Evolutionary conservation across 2,888 invertebrate genomes (phyloP).

Genomic region (Schizaphis graminum): DNA sequence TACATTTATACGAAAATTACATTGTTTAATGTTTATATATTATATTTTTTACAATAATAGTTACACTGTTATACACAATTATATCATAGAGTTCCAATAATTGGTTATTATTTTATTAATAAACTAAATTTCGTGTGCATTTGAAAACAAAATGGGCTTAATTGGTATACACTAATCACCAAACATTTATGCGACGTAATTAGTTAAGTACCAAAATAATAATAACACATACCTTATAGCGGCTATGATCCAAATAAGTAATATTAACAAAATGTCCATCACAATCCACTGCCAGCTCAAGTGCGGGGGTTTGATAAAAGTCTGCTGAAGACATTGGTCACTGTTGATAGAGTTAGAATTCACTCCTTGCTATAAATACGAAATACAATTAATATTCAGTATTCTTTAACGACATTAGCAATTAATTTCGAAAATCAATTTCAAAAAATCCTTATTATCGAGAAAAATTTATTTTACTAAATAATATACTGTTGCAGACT

Average conservation of each 20-base stretch:
- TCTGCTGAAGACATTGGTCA: conserved; percentile 63
- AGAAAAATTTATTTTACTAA: neutral
- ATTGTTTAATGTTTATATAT: too few relatives aligned
- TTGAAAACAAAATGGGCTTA: neutral
- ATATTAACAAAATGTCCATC: conserved; percentile 54
- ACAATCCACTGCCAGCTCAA: conserved; percentile 60
- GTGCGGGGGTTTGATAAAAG: conserved; percentile 55
- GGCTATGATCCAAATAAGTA: conserved; percentile 52
- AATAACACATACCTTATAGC: conserved; percentile 32
- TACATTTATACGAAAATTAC: too few relatives aligned
- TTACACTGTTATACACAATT: neutral
- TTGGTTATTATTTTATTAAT: neutral
- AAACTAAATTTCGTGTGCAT: neutral
- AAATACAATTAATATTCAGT: neutral
- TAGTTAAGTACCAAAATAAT: neutral
- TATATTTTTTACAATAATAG: neutral
- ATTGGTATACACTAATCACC: neutral
- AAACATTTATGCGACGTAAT: neutral
- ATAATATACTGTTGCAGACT: neutral
- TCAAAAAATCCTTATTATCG: neutral
- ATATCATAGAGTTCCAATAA: neutral
- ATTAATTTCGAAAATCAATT: too few relatives aligned
- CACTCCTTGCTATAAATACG: conserved; percentile 6
- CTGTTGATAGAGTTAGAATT: neutral
- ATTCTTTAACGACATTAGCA: neutral